Percentiles rank a stretch among this genome's conserved stretches.
Conservation (phyloP, 2,113 vertebrate genomes). For the Tenrec ecaudatus region DNA sequence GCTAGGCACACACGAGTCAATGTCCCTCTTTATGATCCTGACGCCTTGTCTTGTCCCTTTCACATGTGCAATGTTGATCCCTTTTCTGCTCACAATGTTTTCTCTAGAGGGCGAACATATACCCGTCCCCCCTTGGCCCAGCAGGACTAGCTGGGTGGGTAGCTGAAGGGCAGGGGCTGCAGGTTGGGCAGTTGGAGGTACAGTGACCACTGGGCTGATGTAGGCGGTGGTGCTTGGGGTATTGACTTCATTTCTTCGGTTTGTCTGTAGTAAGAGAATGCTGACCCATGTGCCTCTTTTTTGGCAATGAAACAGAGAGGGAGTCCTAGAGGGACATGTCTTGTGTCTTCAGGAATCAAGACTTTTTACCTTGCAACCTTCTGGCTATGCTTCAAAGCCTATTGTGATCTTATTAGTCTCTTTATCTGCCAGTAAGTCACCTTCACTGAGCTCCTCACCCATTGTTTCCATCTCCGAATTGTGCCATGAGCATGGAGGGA, state of each 20-base stretch:
- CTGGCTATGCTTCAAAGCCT: conserved; percentile 98
- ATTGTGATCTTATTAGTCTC: conserved; percentile 99
- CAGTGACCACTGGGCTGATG: neutral
- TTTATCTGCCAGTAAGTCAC: conserved; percentile 97
- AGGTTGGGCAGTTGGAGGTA: too few relatives aligned
- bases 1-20: conserved; percentile 94
- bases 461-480: conserved; percentile 99
- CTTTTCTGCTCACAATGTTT: too few relatives aligned
- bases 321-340: conserved; percentile 94
- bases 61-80: too few relatives aligned
- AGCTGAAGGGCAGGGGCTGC: too few relatives aligned
- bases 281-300: conserved; percentile 94
- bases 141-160: too few relatives aligned
- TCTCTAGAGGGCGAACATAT: too few relatives aligned
- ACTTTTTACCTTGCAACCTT: conserved; percentile 98
- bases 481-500: conserved; percentile 99
- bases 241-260: conserved; percentile 90
- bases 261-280: conserved; percentile 95
- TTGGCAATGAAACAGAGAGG: conserved; percentile 98
- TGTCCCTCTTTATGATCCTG: conserved; percentile 95
- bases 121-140: too few relatives aligned
- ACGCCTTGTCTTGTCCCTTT: conserved; percentile 97
- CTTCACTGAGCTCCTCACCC: conserved; percentile 96
- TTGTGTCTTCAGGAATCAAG: conserved; percentile 94
- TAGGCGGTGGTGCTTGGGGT: conserved; percentile 85